Percentiles rank a stretch among this genome's conserved stretches.
These are phyloP conservation scores for Apomyelois bistriatella DNA, from an alignment of 2,888 invertebrate species.

Conservation along the genomic window DNA sequence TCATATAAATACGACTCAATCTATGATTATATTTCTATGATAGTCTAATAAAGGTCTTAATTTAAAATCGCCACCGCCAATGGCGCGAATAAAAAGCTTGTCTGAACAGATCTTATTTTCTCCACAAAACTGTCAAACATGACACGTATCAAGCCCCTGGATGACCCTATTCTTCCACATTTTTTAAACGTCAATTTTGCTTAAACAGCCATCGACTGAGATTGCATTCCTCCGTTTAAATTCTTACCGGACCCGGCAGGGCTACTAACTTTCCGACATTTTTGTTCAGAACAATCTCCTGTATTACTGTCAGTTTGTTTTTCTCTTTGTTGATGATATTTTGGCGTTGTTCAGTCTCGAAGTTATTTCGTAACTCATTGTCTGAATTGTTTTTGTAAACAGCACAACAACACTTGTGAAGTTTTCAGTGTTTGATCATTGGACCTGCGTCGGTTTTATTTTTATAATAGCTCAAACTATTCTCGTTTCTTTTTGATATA, in stretches of 20 bases:
- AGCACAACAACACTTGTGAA: constrained; percentile 38
- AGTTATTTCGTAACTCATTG: constrained; percentile 54
- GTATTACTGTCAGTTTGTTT: constrained; percentile 44
- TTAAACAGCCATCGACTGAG: constrained; percentile 34
- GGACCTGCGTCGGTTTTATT: not conserved
- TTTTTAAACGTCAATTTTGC: constrained; percentile 14
- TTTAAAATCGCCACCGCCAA: not conserved
- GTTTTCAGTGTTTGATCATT: constrained; percentile 25
- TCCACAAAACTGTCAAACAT: too few relatives aligned
- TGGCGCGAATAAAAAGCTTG: too few relatives aligned
- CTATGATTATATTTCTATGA: too few relatives aligned
- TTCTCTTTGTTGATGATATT: constrained; percentile 59
- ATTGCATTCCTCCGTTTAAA: constrained; percentile 43
- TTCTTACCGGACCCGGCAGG: constrained; percentile 37
- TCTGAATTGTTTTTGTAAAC: constrained; percentile 55
- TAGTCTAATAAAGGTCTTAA: too few relatives aligned
- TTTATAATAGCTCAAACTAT: not conserved
- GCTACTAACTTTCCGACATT: constrained; percentile 41
- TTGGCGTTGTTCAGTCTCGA: constrained; percentile 46
- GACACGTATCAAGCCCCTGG: too few relatives aligned
- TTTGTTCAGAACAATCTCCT: constrained; percentile 47
- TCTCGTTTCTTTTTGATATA: too few relatives aligned
- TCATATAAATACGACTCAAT: too few relatives aligned
- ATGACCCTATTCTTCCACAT: not conserved
- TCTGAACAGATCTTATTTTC: too few relatives aligned